Base-by-base conservation (phyloP, 2,797 vertebrate species). In the Selene dorsalis region DNA sequence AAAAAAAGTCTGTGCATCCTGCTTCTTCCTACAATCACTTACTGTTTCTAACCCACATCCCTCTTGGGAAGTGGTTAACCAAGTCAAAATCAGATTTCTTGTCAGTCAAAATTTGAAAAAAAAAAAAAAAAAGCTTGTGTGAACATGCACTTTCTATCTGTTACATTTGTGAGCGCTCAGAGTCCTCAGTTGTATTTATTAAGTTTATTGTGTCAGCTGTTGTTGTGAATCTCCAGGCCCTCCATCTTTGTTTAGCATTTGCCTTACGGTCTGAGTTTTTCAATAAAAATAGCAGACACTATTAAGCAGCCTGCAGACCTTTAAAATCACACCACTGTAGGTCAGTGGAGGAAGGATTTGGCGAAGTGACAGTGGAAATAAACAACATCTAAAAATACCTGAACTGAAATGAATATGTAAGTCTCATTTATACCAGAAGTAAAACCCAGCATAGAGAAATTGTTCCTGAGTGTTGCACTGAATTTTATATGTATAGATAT, bases 151-250 rank as follows among this genome's bases (percentile, higher is more conserved):
- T 20, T 45, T 45, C 43, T 38, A 26, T 64, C 4, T 47, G 22
- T 30, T 41, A 9, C 52, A 24, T 58, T 60, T 71, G 38, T 50
- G 43, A 18, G 24, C 14, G 35, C 35, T 28, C 20, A 43, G 24
- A 53, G 53, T 80, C 50, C 78, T 67, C n/a, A 55, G 43, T 30
- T 47, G 52, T 26, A 55, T 60, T 53, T 61, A 47, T 55, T 48
- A n/a, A 9, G 20, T 78, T 76, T 75, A 76, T 60, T 75, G 48
- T 70, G 52, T 75, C 20, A n/a, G 39, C 69, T 84, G 69, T 70
- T 73, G 32, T 35, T 35, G 32, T 35, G 28, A 22, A 78, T 72
- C 78, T 79, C 63, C 16, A 24, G 69, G 77, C 20, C 32, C n/a
- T 53, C 3, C 28, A 20, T 53, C 56, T 67, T 45, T 67, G 39